Evolutionary conservation across 2,113 vertebrate genomes (phyloP).

Genomic region (Micromys minutus): DNA sequence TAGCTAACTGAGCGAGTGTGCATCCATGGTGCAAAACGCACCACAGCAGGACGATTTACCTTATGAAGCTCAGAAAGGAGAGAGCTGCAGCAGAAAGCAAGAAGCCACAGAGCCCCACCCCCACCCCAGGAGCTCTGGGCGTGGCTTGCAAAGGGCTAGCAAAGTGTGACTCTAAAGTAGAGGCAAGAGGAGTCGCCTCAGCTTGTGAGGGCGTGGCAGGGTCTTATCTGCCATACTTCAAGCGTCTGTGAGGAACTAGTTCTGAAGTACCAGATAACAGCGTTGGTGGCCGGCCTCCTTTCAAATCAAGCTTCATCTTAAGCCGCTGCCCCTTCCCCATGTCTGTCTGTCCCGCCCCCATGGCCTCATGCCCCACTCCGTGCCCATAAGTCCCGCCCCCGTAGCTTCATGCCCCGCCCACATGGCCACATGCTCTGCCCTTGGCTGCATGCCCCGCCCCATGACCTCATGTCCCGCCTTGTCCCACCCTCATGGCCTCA

Average conservation of each 20-base stretch:
- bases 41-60: background rate
- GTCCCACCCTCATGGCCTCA: too few relatives aligned
- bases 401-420: too few relatives aligned
- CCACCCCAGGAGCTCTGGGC: background rate
- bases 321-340: background rate
- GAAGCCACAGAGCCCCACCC: rapidly evolving
- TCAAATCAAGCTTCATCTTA: background rate
- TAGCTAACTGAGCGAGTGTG: background rate
- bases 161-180: background rate
- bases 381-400: too few relatives aligned
- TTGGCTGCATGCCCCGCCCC: too few relatives aligned
- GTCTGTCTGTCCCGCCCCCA: too few relatives aligned
- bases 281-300: rapidly evolving
- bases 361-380: too few relatives aligned
- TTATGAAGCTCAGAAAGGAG: background rate
- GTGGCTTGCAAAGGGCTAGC: background rate
- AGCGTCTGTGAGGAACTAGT: background rate
- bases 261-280: background rate
- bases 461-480: too few relatives aligned
- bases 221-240: background rate
- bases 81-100: too few relatives aligned
- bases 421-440: too few relatives aligned
- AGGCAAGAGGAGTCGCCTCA: background rate
- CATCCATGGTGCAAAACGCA: too few relatives aligned
- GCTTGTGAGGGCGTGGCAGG: background rate